phyloP scores from a whole-genome alignment of 2,888 invertebrate genomes.

The Mesorhabditis sp. region DNA sequence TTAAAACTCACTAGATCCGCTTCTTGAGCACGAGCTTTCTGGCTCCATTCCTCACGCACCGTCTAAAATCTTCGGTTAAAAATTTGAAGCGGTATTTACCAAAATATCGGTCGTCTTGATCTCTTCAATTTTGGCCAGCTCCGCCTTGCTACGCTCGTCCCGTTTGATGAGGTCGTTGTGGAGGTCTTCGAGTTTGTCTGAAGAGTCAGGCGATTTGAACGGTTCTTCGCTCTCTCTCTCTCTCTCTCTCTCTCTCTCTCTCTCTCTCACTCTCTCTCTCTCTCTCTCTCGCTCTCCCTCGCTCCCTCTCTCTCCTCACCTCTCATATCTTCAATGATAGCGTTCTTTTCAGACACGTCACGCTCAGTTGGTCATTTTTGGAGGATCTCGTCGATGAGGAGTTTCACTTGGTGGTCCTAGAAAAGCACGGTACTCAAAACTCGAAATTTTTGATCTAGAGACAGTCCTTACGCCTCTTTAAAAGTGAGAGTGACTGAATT shows the following conservation, averaged over 20 bases:
- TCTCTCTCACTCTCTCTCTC: neutral
- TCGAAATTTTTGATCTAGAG: too few species aligned
- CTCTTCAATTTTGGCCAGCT: neutral
- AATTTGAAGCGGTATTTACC: neutral
- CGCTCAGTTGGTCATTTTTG: slow-evolving; percentile 30
- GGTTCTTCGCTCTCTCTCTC: neutral
- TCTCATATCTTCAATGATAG: slow-evolving; percentile 25
- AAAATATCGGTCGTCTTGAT: neutral
- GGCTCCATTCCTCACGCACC: neutral
- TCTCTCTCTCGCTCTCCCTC: neutral
- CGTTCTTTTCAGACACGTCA: slow-evolving; percentile 25
- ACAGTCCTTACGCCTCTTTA: too few species aligned
- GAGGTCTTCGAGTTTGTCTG: neutral
- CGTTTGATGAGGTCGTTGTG: neutral
- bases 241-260: neutral
- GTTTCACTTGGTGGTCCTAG: slow-evolving; percentile 17
- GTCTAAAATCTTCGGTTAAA: neutral
- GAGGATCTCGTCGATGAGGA: slow-evolving; percentile 24
- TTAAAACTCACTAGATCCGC: neutral
- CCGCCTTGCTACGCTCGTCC: slow-evolving; percentile 7
- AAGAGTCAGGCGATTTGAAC: too few species aligned
- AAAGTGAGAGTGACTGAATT: too few species aligned
- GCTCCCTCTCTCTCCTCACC: slow-evolving; percentile 4
- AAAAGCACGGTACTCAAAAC: neutral
- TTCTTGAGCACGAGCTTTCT: neutral